These are phyloP conservation scores for Shinisaurus crocodilurus DNA, from an alignment of 2,113 vertebrate genomes.

Conservation along the genomic window DNA sequence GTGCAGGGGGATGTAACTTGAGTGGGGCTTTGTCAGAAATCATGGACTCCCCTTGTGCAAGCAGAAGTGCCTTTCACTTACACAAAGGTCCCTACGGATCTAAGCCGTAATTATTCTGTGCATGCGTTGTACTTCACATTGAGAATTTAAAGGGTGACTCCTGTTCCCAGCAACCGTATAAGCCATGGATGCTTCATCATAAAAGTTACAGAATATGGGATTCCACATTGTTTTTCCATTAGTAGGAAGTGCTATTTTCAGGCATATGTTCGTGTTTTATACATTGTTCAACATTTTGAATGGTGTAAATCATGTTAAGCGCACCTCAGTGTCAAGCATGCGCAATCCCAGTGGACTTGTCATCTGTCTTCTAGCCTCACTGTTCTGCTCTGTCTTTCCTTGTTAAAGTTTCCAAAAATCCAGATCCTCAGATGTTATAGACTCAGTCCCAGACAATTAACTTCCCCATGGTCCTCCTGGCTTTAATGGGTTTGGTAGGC, in stretches of 20 bases:
- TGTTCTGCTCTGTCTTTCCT: neutral
- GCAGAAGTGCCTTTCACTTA: neutral
- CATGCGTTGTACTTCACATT: neutral
- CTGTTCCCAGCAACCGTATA: neutral
- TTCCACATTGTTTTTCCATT: neutral
- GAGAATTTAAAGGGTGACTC: neutral
- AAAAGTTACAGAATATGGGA: neutral
- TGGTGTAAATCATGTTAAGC: neutral
- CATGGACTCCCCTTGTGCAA: neutral
- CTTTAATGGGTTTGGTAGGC: neutral
- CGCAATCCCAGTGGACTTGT: neutral
- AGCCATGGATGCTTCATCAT: neutral
- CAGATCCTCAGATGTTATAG: neutral
- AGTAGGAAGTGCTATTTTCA: neutral
- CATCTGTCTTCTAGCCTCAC: neutral
- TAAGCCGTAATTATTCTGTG: neutral
- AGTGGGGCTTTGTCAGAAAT: too few species aligned
- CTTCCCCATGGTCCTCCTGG: neutral
- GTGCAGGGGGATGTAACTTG: too few species aligned
- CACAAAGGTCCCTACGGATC: neutral
- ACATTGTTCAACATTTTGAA: neutral
- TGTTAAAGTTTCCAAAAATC: neutral
- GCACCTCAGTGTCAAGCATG: neutral
- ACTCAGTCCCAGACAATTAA: neutral
- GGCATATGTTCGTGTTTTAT: neutral